These are phyloP conservation scores for Rhizomys pruinosus DNA, from an alignment of 2,113 vertebrate genomes.

Conservation along the genomic window DNA sequence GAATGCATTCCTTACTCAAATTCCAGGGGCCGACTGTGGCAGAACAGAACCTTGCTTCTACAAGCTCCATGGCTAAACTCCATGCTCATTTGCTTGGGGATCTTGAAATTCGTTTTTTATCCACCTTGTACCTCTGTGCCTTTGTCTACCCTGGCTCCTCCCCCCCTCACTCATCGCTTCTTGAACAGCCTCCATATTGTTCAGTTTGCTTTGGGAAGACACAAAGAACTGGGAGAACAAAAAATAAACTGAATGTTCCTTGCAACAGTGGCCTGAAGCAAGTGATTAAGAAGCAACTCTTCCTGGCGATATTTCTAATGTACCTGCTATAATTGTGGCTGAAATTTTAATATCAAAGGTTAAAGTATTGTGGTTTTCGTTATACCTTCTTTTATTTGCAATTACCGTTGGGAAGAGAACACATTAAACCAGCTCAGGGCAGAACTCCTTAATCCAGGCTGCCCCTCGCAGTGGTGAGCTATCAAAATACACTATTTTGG, in stretches of 20 bases:
- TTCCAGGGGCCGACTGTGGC: no score
- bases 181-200: background rate
- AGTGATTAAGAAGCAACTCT: conserved; percentile 52
- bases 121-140: background rate
- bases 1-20: background rate
- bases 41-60: background rate
- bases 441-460: background rate
- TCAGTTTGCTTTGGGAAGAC: conserved; percentile 18
- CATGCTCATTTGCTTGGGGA: background rate
- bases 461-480: background rate
- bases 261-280: conserved; percentile 35
- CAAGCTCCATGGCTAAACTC: background rate
- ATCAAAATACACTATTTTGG: background rate
- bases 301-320: conserved; percentile 50
- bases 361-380: conserved; percentile 54
- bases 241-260: conserved; percentile 50
- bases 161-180: background rate
- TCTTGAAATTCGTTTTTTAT: background rate
- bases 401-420: conserved; percentile 46
- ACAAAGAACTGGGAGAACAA: background rate
- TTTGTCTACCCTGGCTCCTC: background rate
- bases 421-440: background rate
- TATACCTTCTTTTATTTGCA: conserved; percentile 63
- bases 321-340: conserved; percentile 39
- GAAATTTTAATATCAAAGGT: conserved; percentile 66